phyloP scores from a whole-genome alignment of 2,888 invertebrate genomes.

The Ashinkailepas kermadecensis region DNA sequence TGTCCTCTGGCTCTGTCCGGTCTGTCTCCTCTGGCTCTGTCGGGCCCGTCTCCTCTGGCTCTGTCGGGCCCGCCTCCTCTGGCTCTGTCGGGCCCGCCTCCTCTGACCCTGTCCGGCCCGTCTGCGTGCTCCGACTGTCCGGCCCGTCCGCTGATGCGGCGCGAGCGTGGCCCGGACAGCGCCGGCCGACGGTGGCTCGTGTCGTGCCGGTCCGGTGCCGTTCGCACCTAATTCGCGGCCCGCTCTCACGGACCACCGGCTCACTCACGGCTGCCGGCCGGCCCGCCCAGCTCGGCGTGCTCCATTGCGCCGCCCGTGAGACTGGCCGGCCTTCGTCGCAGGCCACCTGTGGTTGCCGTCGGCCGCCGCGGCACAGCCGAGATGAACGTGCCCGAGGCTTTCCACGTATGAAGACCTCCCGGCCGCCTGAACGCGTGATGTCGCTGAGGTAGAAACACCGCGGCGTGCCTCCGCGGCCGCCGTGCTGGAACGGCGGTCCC shows the following conservation, averaged over 20 bases:
- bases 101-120: no score
- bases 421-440: background rate
- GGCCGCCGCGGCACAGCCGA: background rate
- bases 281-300: no score
- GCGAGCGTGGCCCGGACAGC: background rate
- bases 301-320: background rate
- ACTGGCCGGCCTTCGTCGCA: background rate
- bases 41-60: no score
- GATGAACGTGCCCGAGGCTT: background rate
- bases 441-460: background rate
- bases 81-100: no score
- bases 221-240: background rate
- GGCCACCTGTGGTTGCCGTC: background rate
- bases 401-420: background rate
- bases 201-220: background rate
- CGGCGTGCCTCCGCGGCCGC: background rate
- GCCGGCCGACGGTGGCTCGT: background rate
- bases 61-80: no score
- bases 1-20: no score
- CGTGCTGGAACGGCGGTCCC: background rate
- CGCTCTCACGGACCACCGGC: background rate
- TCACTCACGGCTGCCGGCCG: background rate
- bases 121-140: no score
- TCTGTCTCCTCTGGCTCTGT: no score
- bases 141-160: no score